Conservation (phyloP, 2,113 vertebrate species). For the Anolis carolinensis region DNA sequence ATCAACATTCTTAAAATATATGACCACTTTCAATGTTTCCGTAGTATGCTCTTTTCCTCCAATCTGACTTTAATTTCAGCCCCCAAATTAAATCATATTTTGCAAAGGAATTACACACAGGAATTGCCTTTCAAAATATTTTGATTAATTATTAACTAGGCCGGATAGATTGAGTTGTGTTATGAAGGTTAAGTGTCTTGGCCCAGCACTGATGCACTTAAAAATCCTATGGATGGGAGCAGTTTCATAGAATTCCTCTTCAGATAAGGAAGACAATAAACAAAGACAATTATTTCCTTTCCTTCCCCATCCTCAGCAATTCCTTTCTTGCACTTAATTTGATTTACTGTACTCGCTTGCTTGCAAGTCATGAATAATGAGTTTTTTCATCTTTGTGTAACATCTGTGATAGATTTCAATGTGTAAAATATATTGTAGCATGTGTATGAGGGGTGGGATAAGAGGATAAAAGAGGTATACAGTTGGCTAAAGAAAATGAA, state of each 20-base stretch:
- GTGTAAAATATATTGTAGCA: neutral
- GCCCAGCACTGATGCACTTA: accelerated
- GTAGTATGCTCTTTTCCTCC: neutral
- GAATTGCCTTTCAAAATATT: slow-evolving; percentile 37
- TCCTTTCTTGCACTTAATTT: slow-evolving; percentile 37
- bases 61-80: neutral
- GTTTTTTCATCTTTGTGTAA: slow-evolving; percentile 1
- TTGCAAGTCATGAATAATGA: slow-evolving; percentile 26
- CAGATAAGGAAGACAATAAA: slow-evolving; percentile 38
- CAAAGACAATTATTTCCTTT: slow-evolving; percentile 39
- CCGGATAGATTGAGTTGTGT: neutral
- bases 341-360: slow-evolving; percentile 56
- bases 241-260: slow-evolving; percentile 11
- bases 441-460: no score
- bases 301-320: neutral
- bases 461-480: no score
- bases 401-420: neutral
- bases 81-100: slow-evolving; percentile 5
- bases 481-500: no score
- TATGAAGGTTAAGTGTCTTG: accelerated
- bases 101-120: neutral
- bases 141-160: slow-evolving; percentile 43
- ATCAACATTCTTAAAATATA: no score
- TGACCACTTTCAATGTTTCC: no score
- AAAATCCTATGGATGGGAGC: neutral